A percentile compares a stretch with the other conserved stretches of the same genome.
Conservation (phyloP, 2,888 invertebrate species). For the Amiota mariae region DNA sequence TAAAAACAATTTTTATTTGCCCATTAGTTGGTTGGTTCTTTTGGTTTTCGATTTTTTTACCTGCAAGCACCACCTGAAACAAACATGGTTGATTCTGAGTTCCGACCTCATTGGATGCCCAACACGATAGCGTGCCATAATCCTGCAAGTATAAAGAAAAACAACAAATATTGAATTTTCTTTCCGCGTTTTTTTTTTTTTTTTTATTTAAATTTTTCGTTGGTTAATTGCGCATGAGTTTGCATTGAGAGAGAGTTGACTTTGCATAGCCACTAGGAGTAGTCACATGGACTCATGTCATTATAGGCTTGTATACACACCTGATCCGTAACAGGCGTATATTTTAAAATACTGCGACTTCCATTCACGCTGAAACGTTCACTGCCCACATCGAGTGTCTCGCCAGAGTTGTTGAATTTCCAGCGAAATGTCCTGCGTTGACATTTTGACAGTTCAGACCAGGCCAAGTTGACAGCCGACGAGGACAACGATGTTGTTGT, state of each 20-base stretch:
- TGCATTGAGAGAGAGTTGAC: not conserved
- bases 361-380: constrained; percentile 87
- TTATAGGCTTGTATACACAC: constrained; percentile 50
- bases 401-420: constrained; percentile 96
- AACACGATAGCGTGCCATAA: constrained; percentile 91
- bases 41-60: constrained; percentile 74
- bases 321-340: constrained; percentile 78
- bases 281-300: too few relatives aligned
- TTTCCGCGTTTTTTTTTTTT: not conserved
- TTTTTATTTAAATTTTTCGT: constrained; percentile 19
- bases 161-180: constrained; percentile 11
- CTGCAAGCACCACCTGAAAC: constrained; percentile 91
- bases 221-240: constrained; percentile 26
- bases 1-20: constrained; percentile 11
- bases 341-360: constrained; percentile 81
- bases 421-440: constrained; percentile 85
- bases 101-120: constrained; percentile 89
- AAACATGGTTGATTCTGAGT: constrained; percentile 87
- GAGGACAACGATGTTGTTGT: not conserved
- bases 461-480: not conserved
- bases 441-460: constrained; percentile 57
- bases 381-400: constrained; percentile 87
- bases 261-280: too few relatives aligned
- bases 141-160: constrained; percentile 74
- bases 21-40: constrained; percentile 32